Conservation (phyloP, 2,888 invertebrate species). For the Parelbella ahira region DNA sequence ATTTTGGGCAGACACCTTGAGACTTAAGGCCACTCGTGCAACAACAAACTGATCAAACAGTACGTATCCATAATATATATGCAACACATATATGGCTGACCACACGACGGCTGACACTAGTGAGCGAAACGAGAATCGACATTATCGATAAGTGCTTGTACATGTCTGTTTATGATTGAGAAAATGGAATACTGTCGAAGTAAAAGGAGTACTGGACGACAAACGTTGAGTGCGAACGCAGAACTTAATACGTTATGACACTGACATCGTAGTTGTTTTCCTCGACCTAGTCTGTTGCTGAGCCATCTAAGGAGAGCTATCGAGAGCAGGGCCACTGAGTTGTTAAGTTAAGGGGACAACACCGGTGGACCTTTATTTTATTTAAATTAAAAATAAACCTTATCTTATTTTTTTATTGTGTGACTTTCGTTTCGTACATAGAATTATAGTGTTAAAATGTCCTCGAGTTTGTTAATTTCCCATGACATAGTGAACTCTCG, state of each 20-base stretch:
- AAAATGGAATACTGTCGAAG: conserved; percentile 24
- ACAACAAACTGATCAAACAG: conserved; percentile 52
- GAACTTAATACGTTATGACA: conserved; percentile 59
- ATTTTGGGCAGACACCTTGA: conserved; percentile 45
- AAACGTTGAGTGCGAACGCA: conserved; percentile 37
- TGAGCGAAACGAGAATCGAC: conserved; percentile 38
- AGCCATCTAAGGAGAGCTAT: conserved; percentile 78
- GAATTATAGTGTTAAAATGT: no score
- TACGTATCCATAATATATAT: conserved; percentile 41
- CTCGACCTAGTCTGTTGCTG: conserved; percentile 78
- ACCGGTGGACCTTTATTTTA: conserved; percentile 49
- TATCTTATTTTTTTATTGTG: no score
- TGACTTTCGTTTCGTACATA: no score
- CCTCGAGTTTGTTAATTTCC: no score
- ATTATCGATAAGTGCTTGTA: conserved; percentile 28
- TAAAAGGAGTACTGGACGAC: conserved; percentile 47
- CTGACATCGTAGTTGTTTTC: conserved; percentile 74
- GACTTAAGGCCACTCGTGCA: conserved; percentile 50
- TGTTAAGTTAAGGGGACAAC: conserved; percentile 71
- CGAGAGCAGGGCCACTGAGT: conserved; percentile 76
- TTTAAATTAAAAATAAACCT: no score
- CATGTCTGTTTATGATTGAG: conserved; percentile 32
- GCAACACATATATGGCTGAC: conserved; percentile 55
- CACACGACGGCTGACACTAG: no score
- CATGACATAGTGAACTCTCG: no score